These are phyloP conservation scores for Digitonthophagus gazella DNA, from an alignment of 2,888 invertebrate species.

Conservation along the genomic window DNA sequence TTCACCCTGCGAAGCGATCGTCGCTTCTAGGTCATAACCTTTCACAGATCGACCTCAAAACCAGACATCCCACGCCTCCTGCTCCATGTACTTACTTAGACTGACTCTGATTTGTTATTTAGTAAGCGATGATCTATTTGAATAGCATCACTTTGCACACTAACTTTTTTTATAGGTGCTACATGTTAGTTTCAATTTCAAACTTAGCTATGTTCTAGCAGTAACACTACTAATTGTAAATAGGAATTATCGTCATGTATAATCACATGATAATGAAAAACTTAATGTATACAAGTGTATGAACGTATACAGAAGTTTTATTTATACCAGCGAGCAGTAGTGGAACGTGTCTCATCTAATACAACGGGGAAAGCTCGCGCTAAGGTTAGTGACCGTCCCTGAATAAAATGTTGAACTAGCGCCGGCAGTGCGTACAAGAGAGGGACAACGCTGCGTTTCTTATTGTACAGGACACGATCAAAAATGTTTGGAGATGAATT, in stretches of 20 bases:
- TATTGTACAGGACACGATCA: neutral
- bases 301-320: slow-evolving; percentile 7
- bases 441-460: neutral
- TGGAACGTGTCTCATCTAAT: neutral
- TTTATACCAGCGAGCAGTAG: neutral
- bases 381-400: slow-evolving; percentile 27
- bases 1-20: neutral
- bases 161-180: no score
- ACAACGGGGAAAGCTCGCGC: slow-evolving; percentile 22
- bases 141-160: no score
- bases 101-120: no score
- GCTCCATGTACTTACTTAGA: no score
- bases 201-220: no score
- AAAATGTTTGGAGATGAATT: no score
- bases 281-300: no score
- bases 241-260: no score
- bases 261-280: no score
- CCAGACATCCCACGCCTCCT: neutral
- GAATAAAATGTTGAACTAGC: slow-evolving; percentile 10
- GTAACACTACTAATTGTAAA: no score
- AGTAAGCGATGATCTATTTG: no score
- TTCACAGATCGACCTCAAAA: neutral
- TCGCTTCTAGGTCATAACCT: neutral
- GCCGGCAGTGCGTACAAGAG: neutral
- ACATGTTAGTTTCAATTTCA: no score